Evolutionary conservation across 2,113 vertebrate genomes (phyloP), one percentile per base, ranked within the genome.

Genomic region (Lethenteron reissneri): DNA sequence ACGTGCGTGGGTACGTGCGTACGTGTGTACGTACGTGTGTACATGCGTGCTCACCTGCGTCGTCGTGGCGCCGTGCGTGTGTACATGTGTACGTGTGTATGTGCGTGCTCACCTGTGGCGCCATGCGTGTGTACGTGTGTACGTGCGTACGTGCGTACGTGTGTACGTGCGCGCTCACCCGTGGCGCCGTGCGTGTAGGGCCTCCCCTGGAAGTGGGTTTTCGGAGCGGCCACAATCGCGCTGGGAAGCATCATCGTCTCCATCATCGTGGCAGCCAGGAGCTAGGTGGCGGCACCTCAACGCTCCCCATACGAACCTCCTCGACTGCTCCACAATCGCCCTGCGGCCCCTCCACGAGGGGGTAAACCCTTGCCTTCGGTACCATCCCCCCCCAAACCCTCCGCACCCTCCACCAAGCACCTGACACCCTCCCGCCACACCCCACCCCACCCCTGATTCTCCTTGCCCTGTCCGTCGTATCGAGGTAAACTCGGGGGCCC

Each of bases 161-260:
- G 11, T 7, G 3, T 72, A 11, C 56, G 14, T 68, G 64, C 21
- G 73, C 73, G 68, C 10, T 72, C 71, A 69, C 1, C 71, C 84
- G 82, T 41, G 41, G 3, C 41, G 41, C 41, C 41, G 41, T 41
- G 41, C 41, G 41, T 41, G 41, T 41, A 86, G 84, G 77, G 76
- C 74, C 74, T 85, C 73, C 84, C 81, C 21, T 97, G 94, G 94
- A 97, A 97, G 78, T 95, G 91, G 92, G 84, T 97, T 59, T 97
- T 97, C 0, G 91, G 94, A 1, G 92, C 94, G 0, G 92, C 92
- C 0, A 90, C 89, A 1, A 85, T 95, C 5, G 94, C 92, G 9
- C 84, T 97, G 0, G 92, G 94, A 1, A 89, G 94, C 1, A 88
- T 97, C 75, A 92, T 91, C 12, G 79, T 97, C 76, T 97, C 94